Base-by-base conservation (phyloP, 2,113 vertebrate species). In the Poecile atricapillus region DNA sequence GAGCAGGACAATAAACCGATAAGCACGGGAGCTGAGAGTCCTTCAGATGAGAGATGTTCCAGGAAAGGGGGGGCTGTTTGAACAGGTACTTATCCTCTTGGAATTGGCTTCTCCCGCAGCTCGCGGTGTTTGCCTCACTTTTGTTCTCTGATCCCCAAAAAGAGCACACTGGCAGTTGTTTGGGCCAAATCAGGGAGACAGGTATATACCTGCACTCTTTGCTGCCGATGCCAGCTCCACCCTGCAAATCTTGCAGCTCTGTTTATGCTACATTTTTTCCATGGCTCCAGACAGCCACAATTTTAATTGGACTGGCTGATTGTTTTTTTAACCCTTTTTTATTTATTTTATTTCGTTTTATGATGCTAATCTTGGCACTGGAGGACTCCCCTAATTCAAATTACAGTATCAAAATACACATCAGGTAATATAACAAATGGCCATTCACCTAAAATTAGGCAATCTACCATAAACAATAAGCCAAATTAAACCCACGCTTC, bases 251-350 rank as follows among this genome's bases (percentile, higher is more conserved):
- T 76, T 77, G 69, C 85, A 71, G 63, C 88, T 92, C 95, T 95
- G 83, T 96, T 95, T 95, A 80, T 89, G 63, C 74, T 95, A 65
- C 74, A 92, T 94, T 96, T 90, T 43, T 94, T 95, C 63, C 82
- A 56, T 87, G 95, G 93, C 92, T 96, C 93, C 94, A 96, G 96
- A 95, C 93, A 97, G 93, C 70, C 92, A 90, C 93, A 92, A 3
- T 89, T 95, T 82, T 96, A 95, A 97, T 95, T 97, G 91, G 90
- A 52, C 73, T 37, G 41, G 76, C 64, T 93, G 76, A 53, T 87
- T 94, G 52, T n/a, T 91, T 87, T 96, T 95, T 94, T 91, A 96
- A 92, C 63, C 94, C 80, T 86, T 93, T 77, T 89, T 85, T 70
- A 62, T 95, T 96, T 92, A 22, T 49, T 89, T 88, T 67, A 49